These are phyloP conservation scores for Brachionus rotundiformis DNA, from an alignment of 1,140 invertebrate species.

Conservation along the genomic window DNA sequence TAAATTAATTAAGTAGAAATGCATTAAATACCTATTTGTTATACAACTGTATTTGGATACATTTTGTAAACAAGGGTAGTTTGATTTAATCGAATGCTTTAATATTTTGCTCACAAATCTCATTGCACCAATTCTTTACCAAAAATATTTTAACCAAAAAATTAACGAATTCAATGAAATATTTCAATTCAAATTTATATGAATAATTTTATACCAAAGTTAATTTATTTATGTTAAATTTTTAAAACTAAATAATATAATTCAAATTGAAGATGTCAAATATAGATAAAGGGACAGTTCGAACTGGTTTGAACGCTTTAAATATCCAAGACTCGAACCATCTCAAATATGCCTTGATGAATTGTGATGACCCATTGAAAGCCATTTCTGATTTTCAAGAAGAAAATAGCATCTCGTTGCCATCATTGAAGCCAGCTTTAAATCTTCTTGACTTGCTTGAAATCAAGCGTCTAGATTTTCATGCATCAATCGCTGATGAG, in stretches of 20 bases:
- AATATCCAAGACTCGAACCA: slow-evolving; percentile 86
- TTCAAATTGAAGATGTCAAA: slow-evolving; percentile 21
- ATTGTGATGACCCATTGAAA: slow-evolving; percentile 90
- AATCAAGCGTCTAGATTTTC: slow-evolving; percentile 85
- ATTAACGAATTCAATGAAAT: slow-evolving; percentile 1
- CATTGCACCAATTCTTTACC: too few species aligned
- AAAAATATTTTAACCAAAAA: not conserved
- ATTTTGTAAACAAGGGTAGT: not conserved
- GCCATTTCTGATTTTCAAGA: slow-evolving; percentile 93
- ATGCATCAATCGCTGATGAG: slow-evolving; percentile 90
- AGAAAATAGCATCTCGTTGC: slow-evolving; percentile 88
- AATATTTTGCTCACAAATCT: not conserved
- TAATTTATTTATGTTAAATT: slow-evolving; percentile 8
- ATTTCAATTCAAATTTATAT: not conserved
- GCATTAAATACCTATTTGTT: slow-evolving; percentile 19
- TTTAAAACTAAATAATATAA: not conserved
- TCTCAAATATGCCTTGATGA: slow-evolving; percentile 85
- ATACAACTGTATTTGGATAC: not conserved
- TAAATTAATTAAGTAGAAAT: too few species aligned
- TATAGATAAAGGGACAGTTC: not conserved
- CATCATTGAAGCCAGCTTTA: slow-evolving; percentile 86
- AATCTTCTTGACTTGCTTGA: slow-evolving; percentile 90
- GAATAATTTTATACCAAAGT: slow-evolving; percentile 32
- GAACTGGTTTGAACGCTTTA: slow-evolving; percentile 76
- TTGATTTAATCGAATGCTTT: not conserved